These are phyloP conservation scores for honey bee (Apis mellifera) DNA, from an alignment of 1,140 invertebrate species.

Conservation along the genomic window Amel_HAv3.1 CM009935.2:9920001-9920500, in stretches of 20 bases:
- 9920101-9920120: background rate
- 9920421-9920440: slow-evolving; percentile 65
- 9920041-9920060: too few species aligned
- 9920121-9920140: background rate
- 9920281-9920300: slow-evolving; percentile 58
- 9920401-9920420: slow-evolving; percentile 59
- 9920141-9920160: background rate
- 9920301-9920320: slow-evolving; percentile 73
- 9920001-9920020: too few species aligned
- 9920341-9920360: slow-evolving; percentile 81
- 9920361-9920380: slow-evolving; percentile 76
- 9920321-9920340: slow-evolving; percentile 77
- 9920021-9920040: too few species aligned
- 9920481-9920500: too few species aligned
- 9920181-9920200: background rate
- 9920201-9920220: background rate
- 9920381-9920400: slow-evolving; percentile 62
- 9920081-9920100: background rate
- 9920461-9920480: background rate
- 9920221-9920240: background rate
- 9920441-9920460: background rate
- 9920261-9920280: slow-evolving; percentile 27
- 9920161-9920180: background rate
- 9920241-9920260: background rate
- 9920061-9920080: background rate